Evolutionary conservation across 2,797 vertebrate species (phyloP), one percentile per base, ranked within the genome.

Genomic region (Myotis daubentonii): DNA sequence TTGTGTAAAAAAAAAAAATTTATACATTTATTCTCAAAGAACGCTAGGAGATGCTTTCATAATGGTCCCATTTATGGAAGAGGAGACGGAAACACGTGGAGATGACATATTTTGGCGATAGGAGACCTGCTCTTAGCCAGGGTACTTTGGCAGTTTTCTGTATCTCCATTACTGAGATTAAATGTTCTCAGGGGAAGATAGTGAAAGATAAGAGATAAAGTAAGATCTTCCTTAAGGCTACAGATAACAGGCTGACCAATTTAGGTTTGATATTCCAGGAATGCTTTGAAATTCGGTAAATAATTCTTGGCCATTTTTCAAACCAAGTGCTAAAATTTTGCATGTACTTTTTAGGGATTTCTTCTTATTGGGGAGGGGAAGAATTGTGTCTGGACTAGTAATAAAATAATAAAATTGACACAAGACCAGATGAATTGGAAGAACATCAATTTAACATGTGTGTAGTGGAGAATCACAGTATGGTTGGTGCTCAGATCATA

Each of bases 311-410:
- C 23, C 65, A 55, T 41, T 83, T 65, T 68, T 49, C 71, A 83
- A 94, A 51, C 16, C 30, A 82, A 68, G 8, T 82, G 38, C 79
- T 82, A 86, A 91, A 95, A 76, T 66, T 76, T 65, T 78, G 44
- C 47, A 38, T 33, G 20, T 30, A 47, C 3, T 62, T 82, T 47
- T 80, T 66, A 49, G 25, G 10, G 76, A 75, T 62, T 86, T 78
- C 7, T 90, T 60, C 41, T 66, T 33, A 16, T 33, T 49, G 30
- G 13, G 12, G 20, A 49, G 41, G 19, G 44, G 20, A 44, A 82
- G 38, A 82, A 33, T 47, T 66, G n/a, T 49, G 12, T 20, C 60
- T 23, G 41, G 20, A 25, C 60, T 49, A 82, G 60, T 49, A 49
- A 66, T 49, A 36, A 78, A 78, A 53, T 36, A 55, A 78, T 25